These are phyloP conservation scores for Gymnothorax reevesii DNA, from an alignment of 2,797 vertebrate genomes.

Conservation along the genomic window DNA sequence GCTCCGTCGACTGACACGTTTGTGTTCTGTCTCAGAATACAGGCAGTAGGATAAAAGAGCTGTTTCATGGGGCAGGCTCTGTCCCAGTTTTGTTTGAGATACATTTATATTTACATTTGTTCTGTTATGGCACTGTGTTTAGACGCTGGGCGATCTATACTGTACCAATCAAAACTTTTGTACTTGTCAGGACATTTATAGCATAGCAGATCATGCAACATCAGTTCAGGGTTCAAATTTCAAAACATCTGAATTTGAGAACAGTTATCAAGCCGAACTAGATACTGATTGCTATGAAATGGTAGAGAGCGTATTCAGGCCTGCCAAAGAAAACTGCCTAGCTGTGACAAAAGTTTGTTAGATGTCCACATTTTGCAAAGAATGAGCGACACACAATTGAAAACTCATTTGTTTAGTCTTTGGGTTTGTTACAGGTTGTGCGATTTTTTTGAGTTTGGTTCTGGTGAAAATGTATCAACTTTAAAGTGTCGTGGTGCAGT, in stretches of 20 bases:
- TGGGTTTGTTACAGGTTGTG: too few relatives aligned
- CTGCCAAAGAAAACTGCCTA: not conserved
- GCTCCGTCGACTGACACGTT: not conserved
- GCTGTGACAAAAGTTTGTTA: too few relatives aligned
- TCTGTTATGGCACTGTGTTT: conserved; percentile 54
- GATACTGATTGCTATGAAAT: not conserved
- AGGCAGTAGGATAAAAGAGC: not conserved
- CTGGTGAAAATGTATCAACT: too few relatives aligned
- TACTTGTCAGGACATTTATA: not conserved
- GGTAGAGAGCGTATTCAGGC: not conserved
- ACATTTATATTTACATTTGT: conserved; percentile 3
- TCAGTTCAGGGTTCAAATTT: not conserved
- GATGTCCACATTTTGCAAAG: too few relatives aligned
- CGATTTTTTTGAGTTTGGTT: too few relatives aligned
- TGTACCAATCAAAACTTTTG: not conserved
- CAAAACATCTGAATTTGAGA: not conserved
- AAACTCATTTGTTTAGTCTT: too few relatives aligned
- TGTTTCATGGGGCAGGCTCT: not conserved
- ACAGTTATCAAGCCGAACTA: not conserved
- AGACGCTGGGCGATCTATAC: conserved; percentile 8
- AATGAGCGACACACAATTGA: too few relatives aligned
- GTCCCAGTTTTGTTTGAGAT: conserved; percentile 8
- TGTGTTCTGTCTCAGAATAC: not conserved
- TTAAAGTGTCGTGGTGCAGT: too few relatives aligned
- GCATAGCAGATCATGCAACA: not conserved